Base-by-base conservation (phyloP, 2,888 invertebrate species). In the Lottia gigantea region DNA sequence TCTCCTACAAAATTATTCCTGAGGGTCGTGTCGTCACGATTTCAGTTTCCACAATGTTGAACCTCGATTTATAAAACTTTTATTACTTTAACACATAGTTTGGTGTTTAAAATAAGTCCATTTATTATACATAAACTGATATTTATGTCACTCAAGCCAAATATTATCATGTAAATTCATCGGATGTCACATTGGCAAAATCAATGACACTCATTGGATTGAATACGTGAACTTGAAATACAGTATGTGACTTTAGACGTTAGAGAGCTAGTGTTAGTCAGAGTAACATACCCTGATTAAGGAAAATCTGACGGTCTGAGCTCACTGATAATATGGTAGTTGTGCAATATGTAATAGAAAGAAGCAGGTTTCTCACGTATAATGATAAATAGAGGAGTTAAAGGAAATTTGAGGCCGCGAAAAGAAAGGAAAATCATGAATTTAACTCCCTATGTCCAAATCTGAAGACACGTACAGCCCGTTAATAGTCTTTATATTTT, bases 381-480 rank as follows among this genome's bases (percentile, higher is more conserved):
- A 19, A 23, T 23, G 55, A 12, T 55, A 55, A 55, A 55, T 55
- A 55, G 55, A 19, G 0, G 55, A 55, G 55, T 55, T 55, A 23
- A 23, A 55, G 55, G 55, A 55, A 55, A 55, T 55, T 55, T 55
- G 55, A 55, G 19, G 55, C 19, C 55, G 55, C 19, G 55, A 55
- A 55, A 55, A 55, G 23, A 55, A 55, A 55, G 55, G 55, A 55
- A 55, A 55, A 55, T 19, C 55, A 55, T 55, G 55, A 55, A 55
- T 55, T 55, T 55, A 55, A 55, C 55, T 55, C 19, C 55, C 55
- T 23, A 55, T 55, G 55, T 23, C 55, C 55, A 55, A 55, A 55
- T 23, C 55, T 23, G 19, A 23, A 55, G 55, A 55, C 55, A 55
- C 55, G 55, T 55, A 55, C 55, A 55, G 14, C 19, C 11, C 19